Conservation (phyloP, 2,888 invertebrate species). For the Agonopterix arenella region DNA sequence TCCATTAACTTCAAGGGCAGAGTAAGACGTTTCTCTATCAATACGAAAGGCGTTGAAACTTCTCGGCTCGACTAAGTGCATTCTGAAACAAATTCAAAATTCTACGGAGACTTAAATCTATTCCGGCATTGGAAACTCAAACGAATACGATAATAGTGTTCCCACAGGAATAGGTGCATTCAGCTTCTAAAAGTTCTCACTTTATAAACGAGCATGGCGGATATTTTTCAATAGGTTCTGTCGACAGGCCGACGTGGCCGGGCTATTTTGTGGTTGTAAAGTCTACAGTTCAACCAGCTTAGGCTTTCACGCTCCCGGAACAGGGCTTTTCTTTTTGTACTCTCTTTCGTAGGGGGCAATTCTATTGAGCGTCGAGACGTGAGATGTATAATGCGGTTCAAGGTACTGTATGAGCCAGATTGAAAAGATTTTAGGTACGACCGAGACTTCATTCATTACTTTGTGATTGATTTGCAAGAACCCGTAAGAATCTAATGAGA, state of each 20-base stretch:
- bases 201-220: constrained; percentile 28
- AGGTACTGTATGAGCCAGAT: background rate
- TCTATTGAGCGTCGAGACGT: constrained; percentile 40
- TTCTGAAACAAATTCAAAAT: no score
- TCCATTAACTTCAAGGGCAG: no score
- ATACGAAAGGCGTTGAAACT: no score
- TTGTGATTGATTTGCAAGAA: no score
- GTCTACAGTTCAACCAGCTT: constrained; percentile 37
- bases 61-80: no score
- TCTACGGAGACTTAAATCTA: no score
- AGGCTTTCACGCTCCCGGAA: constrained; percentile 48
- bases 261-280: constrained; percentile 29
- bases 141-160: no score
- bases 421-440: no score
- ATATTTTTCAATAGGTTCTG: constrained; percentile 40
- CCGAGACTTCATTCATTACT: no score
- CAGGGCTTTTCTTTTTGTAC: constrained; percentile 45
- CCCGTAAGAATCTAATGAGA: no score
- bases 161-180: no score
- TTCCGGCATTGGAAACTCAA: background rate
- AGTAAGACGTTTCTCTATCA: no score
- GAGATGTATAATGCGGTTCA: constrained; percentile 28
- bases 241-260: constrained; percentile 15
- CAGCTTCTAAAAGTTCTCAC: constrained; percentile 10
- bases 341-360: constrained; percentile 31